phyloP scores from a whole-genome alignment of 2,888 invertebrate genomes.

The Embidobia sp. region DNA sequence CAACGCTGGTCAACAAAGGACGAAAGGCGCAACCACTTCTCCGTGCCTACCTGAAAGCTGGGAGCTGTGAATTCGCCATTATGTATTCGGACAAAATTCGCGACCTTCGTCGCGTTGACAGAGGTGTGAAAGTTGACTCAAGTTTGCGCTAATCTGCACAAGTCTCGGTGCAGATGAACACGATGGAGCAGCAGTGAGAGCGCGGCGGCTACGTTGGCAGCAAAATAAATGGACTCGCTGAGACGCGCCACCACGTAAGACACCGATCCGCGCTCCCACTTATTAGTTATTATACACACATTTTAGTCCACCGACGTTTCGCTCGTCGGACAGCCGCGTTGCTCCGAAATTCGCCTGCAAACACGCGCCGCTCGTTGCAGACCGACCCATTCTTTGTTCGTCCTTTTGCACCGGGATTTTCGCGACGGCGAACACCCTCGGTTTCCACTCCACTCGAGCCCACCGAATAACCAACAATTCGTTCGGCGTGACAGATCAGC shows the following conservation, averaged over 20 bases:
- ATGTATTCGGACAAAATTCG: slow-evolving; percentile 57
- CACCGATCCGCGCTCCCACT: slow-evolving; percentile 31
- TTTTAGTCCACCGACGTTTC: not conserved
- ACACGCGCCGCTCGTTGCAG: slow-evolving; percentile 22
- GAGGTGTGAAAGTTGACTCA: slow-evolving; percentile 64
- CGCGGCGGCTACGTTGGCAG: slow-evolving; percentile 23
- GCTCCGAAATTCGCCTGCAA: slow-evolving; percentile 35
- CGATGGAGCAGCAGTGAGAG: slow-evolving; percentile 39
- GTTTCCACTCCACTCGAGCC: too few relatives aligned
- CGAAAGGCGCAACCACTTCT: too few relatives aligned
- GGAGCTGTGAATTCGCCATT: slow-evolving; percentile 54
- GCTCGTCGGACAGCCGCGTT: slow-evolving; percentile 17
- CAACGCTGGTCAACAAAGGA: too few relatives aligned
- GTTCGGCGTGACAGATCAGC: too few relatives aligned
- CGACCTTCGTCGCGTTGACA: slow-evolving; percentile 64
- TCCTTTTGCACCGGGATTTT: not conserved
- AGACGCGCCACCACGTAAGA: slow-evolving; percentile 37
- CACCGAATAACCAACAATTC: too few relatives aligned
- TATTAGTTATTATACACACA: slow-evolving; percentile 24
- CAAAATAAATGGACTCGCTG: slow-evolving; percentile 41
- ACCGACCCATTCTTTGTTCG: slow-evolving; percentile 28
- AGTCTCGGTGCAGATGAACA: slow-evolving; percentile 45
- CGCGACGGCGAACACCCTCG: too few relatives aligned
- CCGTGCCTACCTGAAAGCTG: too few relatives aligned
- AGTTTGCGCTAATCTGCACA: slow-evolving; percentile 60